Base-by-base conservation (phyloP, 2,113 vertebrate species). In the Lonchura striata region DNA sequence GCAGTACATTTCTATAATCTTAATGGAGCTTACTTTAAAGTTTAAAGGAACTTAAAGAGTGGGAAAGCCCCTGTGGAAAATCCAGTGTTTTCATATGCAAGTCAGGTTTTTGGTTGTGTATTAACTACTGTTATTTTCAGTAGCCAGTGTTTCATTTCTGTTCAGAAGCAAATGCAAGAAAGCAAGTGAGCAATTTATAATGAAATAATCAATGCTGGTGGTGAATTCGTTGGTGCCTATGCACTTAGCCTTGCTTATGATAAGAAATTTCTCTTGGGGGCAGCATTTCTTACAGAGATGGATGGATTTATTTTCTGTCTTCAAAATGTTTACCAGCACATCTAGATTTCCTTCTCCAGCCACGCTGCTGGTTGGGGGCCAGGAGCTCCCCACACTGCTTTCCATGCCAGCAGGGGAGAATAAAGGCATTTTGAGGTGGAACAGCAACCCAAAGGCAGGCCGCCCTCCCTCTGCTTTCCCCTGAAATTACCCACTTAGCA, bases 201-300 rank as follows among this genome's bases (percentile, higher is more conserved):
- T 42, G 77, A 96, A 96, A 88, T 93, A 90, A 95, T 97, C 94
- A 83, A 93, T 96, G 91, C 87, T 86, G 35, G 72, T 92, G 83
- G 94, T 92, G 95, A 91, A 89, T 91, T 75, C 0, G 20, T 82
- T 75, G 81, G 87, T 96, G 92, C 94, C 94, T 89, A 69, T 83
- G 93, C 77, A 93, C 88, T 97, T 86, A 95, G 93, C 65, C 77
- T 80, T 90, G 94, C 74, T 94, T 96, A 82, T 91, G 82, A 96
- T 81, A 87, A 96, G 90, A 95, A 97, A 97, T 95, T 94, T 95
- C 95, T 96, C 96, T 95, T 92, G 92, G 95, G 94, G 95, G 93
- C 91, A 96, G 95, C 92, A 96, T 95, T 97, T 96, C 92, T 96
- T 96, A 96, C 77, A 75, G 79, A 96, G 95, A 96, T 93, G 82